Evolutionary conservation across 2,113 vertebrate species (phyloP), one percentile per base, ranked within the genome.

Genomic region (Aldabrachelys gigantea): DNA sequence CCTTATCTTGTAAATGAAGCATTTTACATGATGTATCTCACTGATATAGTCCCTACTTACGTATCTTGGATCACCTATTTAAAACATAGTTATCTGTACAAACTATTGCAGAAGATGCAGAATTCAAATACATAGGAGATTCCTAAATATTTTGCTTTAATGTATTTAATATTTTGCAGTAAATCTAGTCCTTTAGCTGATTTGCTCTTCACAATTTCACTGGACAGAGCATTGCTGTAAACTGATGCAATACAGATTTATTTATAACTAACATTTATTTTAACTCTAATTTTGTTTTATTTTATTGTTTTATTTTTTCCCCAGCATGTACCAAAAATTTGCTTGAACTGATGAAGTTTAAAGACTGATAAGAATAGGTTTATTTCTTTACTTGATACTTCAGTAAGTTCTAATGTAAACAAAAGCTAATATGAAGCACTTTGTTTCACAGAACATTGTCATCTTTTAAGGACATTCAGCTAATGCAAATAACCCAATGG

Each of bases 331-430:
- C n/a, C 87, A 95, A 85, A 82, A 53, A n/a, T 88, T 88, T 94
- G 96, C 62, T 82, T 84, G 81, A 89, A 95, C 44, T 59, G 22
- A 75, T 35, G 82, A 90, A 95, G 89, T 84, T 50, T 76, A 78
- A 92, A 93, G 79, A 94, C 27, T 85, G 49, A 80, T 41, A 92
- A 75, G 57, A 81, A 89, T 5, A n/a, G 82, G 65, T 24, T 54
- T 93, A 84, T 41, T 93, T 97, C 54, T 95, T 47, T 91, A 89
- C 53, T 76, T 54, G 53, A 91, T 11, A 57, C 87, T 96, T 92
- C 89, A 85, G 83, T 75, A 31, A 93, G n/a, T 92, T 94, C 25
- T 84, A 96, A 92, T 38, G 86, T 62, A 94, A 93, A 91, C 69
- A 92, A 79, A 76, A 92, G 14, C 72, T 50, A n/a, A 49, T 52